Base-by-base conservation (phyloP, 2,797 vertebrate species). In the Streptopelia turtur region DNA sequence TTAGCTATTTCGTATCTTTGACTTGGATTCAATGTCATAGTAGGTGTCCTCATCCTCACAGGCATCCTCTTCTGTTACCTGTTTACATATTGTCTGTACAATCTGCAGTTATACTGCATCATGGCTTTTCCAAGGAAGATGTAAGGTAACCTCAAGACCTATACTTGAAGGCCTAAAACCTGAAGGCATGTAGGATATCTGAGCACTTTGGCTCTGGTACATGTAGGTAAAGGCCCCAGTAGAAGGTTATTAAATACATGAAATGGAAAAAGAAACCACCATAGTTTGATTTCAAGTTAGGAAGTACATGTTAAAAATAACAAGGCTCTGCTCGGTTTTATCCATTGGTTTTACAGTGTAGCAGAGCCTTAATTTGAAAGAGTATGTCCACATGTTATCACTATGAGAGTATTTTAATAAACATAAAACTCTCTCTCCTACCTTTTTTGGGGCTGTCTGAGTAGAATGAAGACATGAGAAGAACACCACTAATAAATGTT, bases 201-300 rank as follows among this genome's bases (percentile, higher is more conserved):
- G 45, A 88, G 31, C 33, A 60, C 1, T 8, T 72, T 76, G 18
- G 5, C 8, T 71, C 14, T 66, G 47, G 37, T 59, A 61, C 9
- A 5, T 10, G 24, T 18, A 82, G 18, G 25, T 5, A 76, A 86
- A 64, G 23, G 11, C 16, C 9, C 8, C 0, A 0, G 14, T 2
- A 45, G 45, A 53, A 76, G 3, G 4, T 66, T 60, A 10, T 77
- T 71, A 16, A 60, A 3, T 13, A 56, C 11, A 52, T 20, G 5
- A 83, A 91, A 55, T 27, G 6, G 27, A 39, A 88, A 77, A 90
- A 61, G 14, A 89, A 87, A 41, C 5, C 13, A 18, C 15, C 31
- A 5, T 16, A 16, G 7, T 63, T 68, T 59, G n/a, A 75, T 65
- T 49, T 85, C 59, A 61, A 56, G n/a, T 31, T 31, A 68, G 50